phyloP scores from a whole-genome alignment of 2,888 invertebrate genomes.

The Cryptocephalus moraei region DNA sequence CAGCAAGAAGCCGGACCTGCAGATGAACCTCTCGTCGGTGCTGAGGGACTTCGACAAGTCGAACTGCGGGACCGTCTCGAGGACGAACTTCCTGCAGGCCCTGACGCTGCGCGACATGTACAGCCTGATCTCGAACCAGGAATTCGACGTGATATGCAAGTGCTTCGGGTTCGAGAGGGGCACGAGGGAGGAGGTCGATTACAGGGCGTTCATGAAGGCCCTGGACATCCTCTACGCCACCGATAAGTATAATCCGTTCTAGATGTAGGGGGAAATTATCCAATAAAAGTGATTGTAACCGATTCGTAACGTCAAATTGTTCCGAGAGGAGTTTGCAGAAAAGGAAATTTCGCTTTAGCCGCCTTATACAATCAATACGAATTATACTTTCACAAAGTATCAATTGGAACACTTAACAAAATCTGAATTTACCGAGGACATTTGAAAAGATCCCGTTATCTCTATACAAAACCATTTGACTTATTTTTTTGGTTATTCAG shows the following conservation, averaged over 20 bases:
- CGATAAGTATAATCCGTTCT: constrained; percentile 40
- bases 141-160: constrained; percentile 61
- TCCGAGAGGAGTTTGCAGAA: too few species aligned
- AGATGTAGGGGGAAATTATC: constrained; percentile 10
- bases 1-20: constrained; percentile 51
- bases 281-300: too few species aligned
- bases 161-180: constrained; percentile 62
- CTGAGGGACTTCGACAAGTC: constrained; percentile 62
- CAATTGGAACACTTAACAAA: too few species aligned
- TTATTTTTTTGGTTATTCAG: too few species aligned
- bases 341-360: too few species aligned
- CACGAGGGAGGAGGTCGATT: constrained; percentile 53
- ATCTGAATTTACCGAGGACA: too few species aligned
- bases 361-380: too few species aligned
- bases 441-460: too few species aligned
- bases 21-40: constrained; percentile 58
- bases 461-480: too few species aligned
- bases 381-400: too few species aligned
- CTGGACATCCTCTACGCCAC: constrained; percentile 53
- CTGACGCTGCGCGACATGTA: constrained; percentile 55
- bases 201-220: constrained; percentile 57
- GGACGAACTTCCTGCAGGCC: constrained; percentile 53
- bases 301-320: too few species aligned
- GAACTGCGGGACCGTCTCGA: constrained; percentile 56
- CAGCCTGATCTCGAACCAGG: constrained; percentile 51